Percentiles rank a stretch among this genome's conserved stretches.
phyloP scores from a whole-genome alignment of 2,113 vertebrate species.

The Platichthys flesus region DNA sequence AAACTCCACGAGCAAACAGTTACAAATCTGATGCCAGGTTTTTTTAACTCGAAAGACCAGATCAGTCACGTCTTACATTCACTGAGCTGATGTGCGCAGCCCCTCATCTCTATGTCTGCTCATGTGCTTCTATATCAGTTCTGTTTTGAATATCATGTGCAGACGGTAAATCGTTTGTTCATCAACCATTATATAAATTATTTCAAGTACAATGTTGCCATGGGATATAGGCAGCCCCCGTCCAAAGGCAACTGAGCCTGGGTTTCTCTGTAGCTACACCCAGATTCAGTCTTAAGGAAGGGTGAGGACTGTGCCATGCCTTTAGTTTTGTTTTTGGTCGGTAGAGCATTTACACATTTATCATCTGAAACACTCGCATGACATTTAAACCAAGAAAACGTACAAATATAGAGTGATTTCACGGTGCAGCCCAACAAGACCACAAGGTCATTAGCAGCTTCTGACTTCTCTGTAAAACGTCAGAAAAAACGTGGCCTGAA shows the following conservation, averaged over 20 bases:
- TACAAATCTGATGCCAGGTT: not conserved
- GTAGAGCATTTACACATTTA: slow-evolving; percentile 62
- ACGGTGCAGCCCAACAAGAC: slow-evolving; percentile 58
- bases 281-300: slow-evolving; percentile 64
- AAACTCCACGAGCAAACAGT: not conserved
- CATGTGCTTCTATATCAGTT: not conserved
- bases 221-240: slow-evolving; percentile 43
- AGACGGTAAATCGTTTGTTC: slow-evolving; percentile 7
- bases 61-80: slow-evolving; percentile 29
- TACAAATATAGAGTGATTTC: slow-evolving; percentile 22
- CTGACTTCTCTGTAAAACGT: slow-evolving; percentile 87
- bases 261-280: slow-evolving; percentile 90
- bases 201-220: slow-evolving; percentile 70
- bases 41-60: not conserved
- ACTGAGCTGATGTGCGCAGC: not conserved
- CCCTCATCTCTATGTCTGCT: not conserved
- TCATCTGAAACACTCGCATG: slow-evolving; percentile 66
- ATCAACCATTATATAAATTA: slow-evolving; percentile 31
- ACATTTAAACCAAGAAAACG: slow-evolving; percentile 49
- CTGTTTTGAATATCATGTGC: not conserved
- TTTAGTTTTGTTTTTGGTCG: slow-evolving; percentile 64
- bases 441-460: slow-evolving; percentile 75
- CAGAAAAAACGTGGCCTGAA: slow-evolving; percentile 81
- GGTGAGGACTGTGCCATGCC: slow-evolving; percentile 51
- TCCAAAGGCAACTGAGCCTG: slow-evolving; percentile 64